Evolutionary conservation across 1,140 invertebrate species (phyloP), one percentile per base, ranked within the genome.

Genomic region (Drosophila kurseongensis): DNA sequence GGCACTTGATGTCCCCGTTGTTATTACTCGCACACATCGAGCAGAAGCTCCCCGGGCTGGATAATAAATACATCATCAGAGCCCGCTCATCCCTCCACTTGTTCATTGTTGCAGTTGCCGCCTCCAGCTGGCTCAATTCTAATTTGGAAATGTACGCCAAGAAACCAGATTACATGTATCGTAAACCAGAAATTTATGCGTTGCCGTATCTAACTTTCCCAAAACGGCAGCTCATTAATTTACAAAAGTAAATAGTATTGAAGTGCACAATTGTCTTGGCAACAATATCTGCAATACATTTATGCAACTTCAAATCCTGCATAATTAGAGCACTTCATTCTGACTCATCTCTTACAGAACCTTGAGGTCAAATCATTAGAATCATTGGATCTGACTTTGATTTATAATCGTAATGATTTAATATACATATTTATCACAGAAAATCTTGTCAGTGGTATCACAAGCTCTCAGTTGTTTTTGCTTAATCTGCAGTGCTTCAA

Each of bases 281-380:
- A 29, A 27, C 16, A 71, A 54, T 44, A 29, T 18, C 36, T 29
- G 36, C 14, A 40, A 42, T 54, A 14, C 16, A 41, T 32, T 35
- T 32, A 27, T 59, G 18, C 23, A 32, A n/a, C 18, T 36, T 29
- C 40, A 29, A 12, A 10, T 18, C 8, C 47, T 38, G 18, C 29
- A 36, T 61, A 80, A 72, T 80, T 62, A 80, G 56, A 63, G 58
- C 48, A 44, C 60, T 75, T 80, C 63, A 75, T 27, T 69, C 55
- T 55, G 51, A 23, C n/a, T 44, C 60, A 16, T 13, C 14, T 52
- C 40, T 23, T 50, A 68, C 36, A 61, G 71, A 36, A 12, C 54
- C 55, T 66, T 78, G 80, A 23, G 80, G 80, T 71, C 65, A 72
- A 48, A 50, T 56, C 75, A 83, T 83, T 78, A 78, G 62, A 61